Base-by-base conservation (phyloP, 2,888 invertebrate genomes). In the Ditylenchus weischeri region DNA sequence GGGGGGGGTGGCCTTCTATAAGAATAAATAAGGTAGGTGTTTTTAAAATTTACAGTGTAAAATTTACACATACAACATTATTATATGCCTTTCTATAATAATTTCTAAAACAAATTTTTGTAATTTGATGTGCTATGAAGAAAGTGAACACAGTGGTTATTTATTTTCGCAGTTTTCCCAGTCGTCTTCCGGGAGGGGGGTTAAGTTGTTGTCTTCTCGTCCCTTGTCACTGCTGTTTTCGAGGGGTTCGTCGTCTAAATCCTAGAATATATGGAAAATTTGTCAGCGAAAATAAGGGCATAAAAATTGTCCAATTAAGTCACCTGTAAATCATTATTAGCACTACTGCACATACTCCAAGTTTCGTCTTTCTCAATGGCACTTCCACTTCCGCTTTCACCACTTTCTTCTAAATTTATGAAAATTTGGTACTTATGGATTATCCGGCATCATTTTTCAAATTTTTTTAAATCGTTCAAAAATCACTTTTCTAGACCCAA, bases 281-380 rank as follows among this genome's bases (percentile, higher is more conserved):
- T 10, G 43, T 43, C 43, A 43, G 8, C 43, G 15, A 43, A 43
- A 43, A 43, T 43, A 43, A 43, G 13, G 1, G 8, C 11, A 43
- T 13, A 15, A 15, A 43, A 13, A 13, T 43, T 43, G 11, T 43
- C 43, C 15, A 43, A 43, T 43, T 43, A 43, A 43, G 11, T 54
- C 35, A 59, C 59, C 35, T 59, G 29, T 11, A 59, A 21, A 36
- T 59, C 59, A 35, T 59, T 54, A 54, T 54, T 59, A 13, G 59
- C 65, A 49, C 58, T 67, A 50, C 69, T 69, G 64, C 76, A 76
- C 68, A 74, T 71, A 57, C 73, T 74, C 74, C 74, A 74, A 23
- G 72, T 65, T 38, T 74, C 74, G 36, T 76, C 67, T 35, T 65
- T 68, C 48, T 74, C 69, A 48, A 65, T 65, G 35, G 58, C 62